phyloP scores from a whole-genome alignment of 2,113 vertebrate genomes.

The Rhinolophus ferrumequinum region DNA sequence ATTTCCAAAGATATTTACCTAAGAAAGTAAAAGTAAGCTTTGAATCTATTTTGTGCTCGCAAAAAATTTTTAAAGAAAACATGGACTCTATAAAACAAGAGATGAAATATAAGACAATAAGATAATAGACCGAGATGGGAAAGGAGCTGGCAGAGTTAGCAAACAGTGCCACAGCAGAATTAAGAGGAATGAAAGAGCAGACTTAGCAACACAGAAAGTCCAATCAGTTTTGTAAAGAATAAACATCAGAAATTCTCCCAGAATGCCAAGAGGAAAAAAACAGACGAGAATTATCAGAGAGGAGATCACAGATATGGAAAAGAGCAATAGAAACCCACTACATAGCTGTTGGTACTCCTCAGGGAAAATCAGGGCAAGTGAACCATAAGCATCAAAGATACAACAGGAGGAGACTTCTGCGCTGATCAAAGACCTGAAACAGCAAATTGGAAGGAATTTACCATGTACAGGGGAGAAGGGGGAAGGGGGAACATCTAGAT shows the following conservation, averaged over 20 bases:
- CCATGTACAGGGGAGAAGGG: neutral
- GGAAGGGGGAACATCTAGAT: neutral
- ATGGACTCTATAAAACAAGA: neutral
- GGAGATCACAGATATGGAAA: neutral
- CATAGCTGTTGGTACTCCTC: neutral
- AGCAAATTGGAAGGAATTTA: neutral
- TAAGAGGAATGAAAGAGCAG: neutral
- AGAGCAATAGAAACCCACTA: neutral
- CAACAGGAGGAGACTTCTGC: neutral
- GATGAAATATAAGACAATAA: neutral
- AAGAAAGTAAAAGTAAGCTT: neutral
- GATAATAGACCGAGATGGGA: neutral
- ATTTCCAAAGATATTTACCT: slow-evolving; percentile 11
- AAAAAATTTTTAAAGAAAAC: neutral
- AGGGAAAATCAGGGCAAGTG: neutral
- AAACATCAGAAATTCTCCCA: neutral
- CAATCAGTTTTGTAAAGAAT: neutral
- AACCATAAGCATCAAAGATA: neutral
- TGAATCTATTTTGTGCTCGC: neutral
- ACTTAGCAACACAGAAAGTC: neutral
- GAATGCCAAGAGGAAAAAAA: neutral
- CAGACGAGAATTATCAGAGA: neutral
- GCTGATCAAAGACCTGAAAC: neutral
- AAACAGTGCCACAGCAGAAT: neutral
- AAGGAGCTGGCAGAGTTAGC: neutral